Conservation (phyloP, 2,113 vertebrate species). For the Toxotes jaculatrix region DNA sequence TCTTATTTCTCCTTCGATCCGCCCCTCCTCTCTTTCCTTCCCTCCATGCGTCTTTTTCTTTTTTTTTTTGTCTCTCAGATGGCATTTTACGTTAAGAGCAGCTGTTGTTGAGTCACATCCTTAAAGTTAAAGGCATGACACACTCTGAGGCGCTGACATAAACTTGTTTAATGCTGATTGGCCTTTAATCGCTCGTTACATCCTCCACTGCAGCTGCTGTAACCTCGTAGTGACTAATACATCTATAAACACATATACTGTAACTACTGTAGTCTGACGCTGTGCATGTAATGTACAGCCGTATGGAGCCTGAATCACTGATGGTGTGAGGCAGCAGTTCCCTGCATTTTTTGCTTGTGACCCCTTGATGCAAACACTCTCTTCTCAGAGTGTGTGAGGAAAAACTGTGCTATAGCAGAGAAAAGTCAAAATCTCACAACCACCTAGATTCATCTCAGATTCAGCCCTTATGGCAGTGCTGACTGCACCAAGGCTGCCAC, state of each 20-base stretch:
- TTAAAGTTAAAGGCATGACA: constrained; percentile 44
- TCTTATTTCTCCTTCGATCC: constrained; percentile 5
- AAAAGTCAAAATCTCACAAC: too few species aligned
- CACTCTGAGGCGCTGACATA: constrained; percentile 33
- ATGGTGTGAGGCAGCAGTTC: background rate
- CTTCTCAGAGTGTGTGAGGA: background rate
- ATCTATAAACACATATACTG: constrained; percentile 28
- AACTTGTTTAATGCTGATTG: constrained; percentile 53
- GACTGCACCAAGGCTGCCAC: too few species aligned
- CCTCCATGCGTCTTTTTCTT: constrained; percentile 11
- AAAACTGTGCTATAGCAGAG: too few species aligned
- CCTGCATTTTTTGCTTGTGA: background rate
- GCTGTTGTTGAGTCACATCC: constrained; percentile 68
- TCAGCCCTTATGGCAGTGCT: too few species aligned
- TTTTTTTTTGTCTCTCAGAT: constrained; percentile 41
- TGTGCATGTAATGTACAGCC: background rate
- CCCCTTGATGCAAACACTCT: background rate
- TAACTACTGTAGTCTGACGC: constrained; percentile 16
- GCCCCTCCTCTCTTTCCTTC: constrained; percentile 6
- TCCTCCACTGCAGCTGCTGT: constrained; percentile 31
- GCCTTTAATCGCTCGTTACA: constrained; percentile 57
- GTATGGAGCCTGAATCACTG: background rate
- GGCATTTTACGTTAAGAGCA: constrained; percentile 51
- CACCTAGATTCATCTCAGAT: too few species aligned
- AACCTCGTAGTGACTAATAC: constrained; percentile 28